Evolutionary conservation across 2,797 vertebrate species (phyloP).

Genomic region (Melanotaenia boesemani): DNA sequence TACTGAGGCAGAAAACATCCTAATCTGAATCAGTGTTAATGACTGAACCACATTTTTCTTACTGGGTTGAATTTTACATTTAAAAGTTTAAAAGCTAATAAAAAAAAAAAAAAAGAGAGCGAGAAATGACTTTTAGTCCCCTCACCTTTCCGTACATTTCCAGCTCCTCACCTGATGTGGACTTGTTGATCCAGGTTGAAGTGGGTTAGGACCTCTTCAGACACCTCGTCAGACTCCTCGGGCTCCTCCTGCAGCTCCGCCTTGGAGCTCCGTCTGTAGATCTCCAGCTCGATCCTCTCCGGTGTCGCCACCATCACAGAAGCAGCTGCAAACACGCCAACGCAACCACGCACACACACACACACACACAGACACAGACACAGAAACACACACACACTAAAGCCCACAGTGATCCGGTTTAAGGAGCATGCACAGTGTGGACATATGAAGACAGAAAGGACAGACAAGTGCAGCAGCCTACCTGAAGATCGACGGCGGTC

Average conservation of each 20-base stretch:
- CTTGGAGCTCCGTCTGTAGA: constrained; percentile 82
- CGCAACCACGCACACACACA: constrained; percentile 52
- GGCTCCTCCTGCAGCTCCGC: constrained; percentile 66
- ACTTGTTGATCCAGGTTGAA: constrained; percentile 86
- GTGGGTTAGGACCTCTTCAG: constrained; percentile 89
- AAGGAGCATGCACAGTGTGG: constrained; percentile 34
- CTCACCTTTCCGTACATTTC: no score
- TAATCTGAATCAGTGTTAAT: no score
- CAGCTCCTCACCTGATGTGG: constrained; percentile 7
- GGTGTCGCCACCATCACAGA: constrained; percentile 86
- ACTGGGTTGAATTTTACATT: no score
- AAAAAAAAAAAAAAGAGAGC: no score
- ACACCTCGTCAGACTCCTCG: constrained; percentile 81
- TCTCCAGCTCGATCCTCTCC: constrained; percentile 93
- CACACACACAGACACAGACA: constrained; percentile 60
- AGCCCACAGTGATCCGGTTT: constrained; percentile 66
- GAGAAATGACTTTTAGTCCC: no score
- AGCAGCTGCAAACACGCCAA: constrained; percentile 81
- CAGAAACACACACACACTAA: constrained; percentile 71
- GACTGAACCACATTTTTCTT: no score
- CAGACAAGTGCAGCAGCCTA: constrained; percentile 60
- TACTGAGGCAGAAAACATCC: no score
- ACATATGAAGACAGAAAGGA: background rate
- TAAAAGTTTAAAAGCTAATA: no score
- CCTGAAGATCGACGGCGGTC: constrained; percentile 85